phyloP scores from a whole-genome alignment of 2,113 vertebrate species.

The Perognathus longimembris region DNA sequence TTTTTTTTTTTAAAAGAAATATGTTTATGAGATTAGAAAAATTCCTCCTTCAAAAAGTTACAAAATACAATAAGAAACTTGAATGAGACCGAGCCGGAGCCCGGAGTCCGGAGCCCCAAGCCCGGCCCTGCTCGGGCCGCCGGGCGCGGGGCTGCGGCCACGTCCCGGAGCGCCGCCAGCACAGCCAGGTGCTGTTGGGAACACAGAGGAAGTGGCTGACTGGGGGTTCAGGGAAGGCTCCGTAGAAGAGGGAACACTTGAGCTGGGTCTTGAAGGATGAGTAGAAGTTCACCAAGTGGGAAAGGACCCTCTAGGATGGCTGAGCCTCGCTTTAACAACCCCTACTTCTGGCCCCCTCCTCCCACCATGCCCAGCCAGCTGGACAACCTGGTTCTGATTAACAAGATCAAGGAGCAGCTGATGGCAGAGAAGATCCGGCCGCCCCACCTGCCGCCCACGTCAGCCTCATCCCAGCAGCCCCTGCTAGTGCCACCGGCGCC shows the following conservation, averaged over 20 bases:
- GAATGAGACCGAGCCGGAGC: constrained; percentile 76
- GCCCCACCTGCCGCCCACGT: constrained; percentile 92
- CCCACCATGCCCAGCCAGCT: constrained; percentile 96
- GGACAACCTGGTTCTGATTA: constrained; percentile 98
- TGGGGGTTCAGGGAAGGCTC: constrained; percentile 83
- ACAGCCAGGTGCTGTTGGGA: constrained; percentile 83
- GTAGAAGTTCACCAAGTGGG: constrained; percentile 84
- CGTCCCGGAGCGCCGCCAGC: constrained; percentile 70
- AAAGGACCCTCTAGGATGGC: constrained; percentile 92
- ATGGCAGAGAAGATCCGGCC: constrained; percentile 99
- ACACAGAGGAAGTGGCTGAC: constrained; percentile 83
- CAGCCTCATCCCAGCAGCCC: constrained; percentile 94
- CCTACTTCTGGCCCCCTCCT: constrained; percentile 98
- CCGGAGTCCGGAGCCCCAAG: constrained; percentile 74
- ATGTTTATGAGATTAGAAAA: constrained; percentile 40
- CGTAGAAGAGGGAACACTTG: constrained; percentile 84
- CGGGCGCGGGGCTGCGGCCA: constrained; percentile 79
- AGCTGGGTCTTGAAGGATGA: constrained; percentile 84
- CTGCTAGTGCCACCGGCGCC: constrained; percentile 90
- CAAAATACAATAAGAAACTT: background rate
- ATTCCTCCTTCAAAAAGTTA: constrained; percentile 29
- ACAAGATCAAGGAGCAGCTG: constrained; percentile 99
- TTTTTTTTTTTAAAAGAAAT: constrained; percentile 51
- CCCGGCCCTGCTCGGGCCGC: constrained; percentile 79
- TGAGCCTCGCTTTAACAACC: constrained; percentile 98